Conservation (phyloP, 2,797 vertebrate genomes). For the Brachyrhaphis roseni region DNA sequence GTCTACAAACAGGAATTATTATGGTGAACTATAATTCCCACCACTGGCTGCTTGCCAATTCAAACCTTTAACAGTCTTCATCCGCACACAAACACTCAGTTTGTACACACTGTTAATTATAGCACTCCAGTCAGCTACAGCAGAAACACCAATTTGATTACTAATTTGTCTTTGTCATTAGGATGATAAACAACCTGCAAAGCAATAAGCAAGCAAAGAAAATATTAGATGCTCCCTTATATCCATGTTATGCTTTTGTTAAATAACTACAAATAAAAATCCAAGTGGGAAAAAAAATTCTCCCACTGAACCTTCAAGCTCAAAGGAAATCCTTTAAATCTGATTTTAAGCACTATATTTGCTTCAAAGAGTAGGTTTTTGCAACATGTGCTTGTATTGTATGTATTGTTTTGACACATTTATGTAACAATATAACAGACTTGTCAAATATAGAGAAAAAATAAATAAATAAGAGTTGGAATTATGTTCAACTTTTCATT, state of each 20-base stretch:
- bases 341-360: background rate
- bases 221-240: constrained; percentile 2
- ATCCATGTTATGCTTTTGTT: background rate
- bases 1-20: constrained; percentile 36
- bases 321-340: constrained; percentile 7
- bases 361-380: background rate
- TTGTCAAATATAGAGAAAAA: background rate
- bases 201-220: constrained; percentile 15
- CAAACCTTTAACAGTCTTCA: constrained; percentile 38
- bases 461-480: constrained; percentile 1
- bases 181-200: constrained; percentile 21
- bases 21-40: constrained; percentile 59
- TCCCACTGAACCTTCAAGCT: background rate
- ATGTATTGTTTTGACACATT: background rate
- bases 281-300: background rate
- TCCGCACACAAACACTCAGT: constrained; percentile 13
- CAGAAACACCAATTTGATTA: constrained; percentile 35
- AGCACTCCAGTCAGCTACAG: constrained; percentile 28
- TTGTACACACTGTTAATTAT: constrained; percentile 35
- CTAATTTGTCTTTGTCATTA: constrained; percentile 40
- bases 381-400: background rate
- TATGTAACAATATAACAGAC: background rate
- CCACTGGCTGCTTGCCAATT: constrained; percentile 45
- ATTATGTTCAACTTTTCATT: constrained; percentile 12
- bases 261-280: background rate